These are phyloP conservation scores for Drosophila picticornis DNA, from an alignment of 2,888 invertebrate species.

Conservation along the genomic window DNA sequence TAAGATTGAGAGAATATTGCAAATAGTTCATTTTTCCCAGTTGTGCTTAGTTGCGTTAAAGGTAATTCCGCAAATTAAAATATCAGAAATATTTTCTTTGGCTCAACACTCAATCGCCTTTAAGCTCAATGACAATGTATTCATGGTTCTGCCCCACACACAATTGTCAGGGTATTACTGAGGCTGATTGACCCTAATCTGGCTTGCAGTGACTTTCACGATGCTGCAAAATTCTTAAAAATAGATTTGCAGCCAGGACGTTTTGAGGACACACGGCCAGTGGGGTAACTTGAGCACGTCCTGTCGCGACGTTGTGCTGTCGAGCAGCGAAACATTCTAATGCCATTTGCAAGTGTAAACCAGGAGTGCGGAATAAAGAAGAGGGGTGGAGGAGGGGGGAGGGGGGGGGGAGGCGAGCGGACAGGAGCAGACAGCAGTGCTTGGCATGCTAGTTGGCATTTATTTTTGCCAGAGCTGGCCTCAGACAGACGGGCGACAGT, in stretches of 20 bases:
- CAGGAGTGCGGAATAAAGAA: not conserved
- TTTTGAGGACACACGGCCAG: conserved; percentile 43
- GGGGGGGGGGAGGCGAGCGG: not conserved
- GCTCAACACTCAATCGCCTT: not conserved
- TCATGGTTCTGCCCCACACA: not conserved
- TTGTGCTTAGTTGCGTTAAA: not conserved
- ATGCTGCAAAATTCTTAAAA: conserved; percentile 65
- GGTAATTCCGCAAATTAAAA: not conserved
- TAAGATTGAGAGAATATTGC: not conserved
- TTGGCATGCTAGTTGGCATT: conserved; percentile 22
- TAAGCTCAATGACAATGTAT: not conserved
- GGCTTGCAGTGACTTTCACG: conserved; percentile 42
- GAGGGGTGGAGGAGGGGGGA: too few relatives aligned
- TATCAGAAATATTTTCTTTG: not conserved
- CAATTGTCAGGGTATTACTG: conserved; percentile 22
- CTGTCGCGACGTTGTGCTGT: conserved; percentile 13
- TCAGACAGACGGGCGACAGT: conserved; percentile 70
- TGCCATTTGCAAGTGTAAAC: conserved; percentile 58
- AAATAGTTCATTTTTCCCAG: not conserved
- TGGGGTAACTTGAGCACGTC: conserved; percentile 60
- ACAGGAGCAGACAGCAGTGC: not conserved
- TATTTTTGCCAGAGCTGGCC: conserved; percentile 38
- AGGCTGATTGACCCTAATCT: conserved; percentile 44
- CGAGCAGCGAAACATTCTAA: conserved; percentile 62
- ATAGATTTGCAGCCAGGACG: conserved; percentile 60